A percentile compares a stretch with the other conserved stretches of the same genome.
phyloP scores from a whole-genome alignment of 2,113 vertebrate species.

The Carassius gibelio region DNA sequence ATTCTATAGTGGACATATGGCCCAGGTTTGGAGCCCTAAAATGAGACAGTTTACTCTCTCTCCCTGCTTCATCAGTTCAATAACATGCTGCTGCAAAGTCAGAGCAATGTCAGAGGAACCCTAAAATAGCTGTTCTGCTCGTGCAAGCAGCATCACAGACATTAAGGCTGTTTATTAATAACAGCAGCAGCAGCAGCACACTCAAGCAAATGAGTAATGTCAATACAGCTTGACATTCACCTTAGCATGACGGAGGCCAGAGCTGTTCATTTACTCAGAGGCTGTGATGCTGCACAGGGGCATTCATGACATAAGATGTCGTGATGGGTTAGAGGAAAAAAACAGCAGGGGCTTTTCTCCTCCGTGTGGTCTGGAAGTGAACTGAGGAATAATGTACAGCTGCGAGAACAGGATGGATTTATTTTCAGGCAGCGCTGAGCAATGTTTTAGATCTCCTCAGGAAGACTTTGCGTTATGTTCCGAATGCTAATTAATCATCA shows the following conservation, averaged over 20 bases:
- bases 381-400: neutral
- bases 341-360: neutral
- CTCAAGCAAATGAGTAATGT: constrained; percentile 2
- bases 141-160: neutral
- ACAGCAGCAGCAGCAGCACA: neutral
- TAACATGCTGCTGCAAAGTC: constrained; percentile 51
- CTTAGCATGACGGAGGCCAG: constrained; percentile 12
- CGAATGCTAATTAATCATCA: neutral
- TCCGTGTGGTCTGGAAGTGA: neutral
- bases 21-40: neutral
- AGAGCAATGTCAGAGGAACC: constrained; percentile 31
- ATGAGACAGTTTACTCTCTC: neutral
- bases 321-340: neutral
- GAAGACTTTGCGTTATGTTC: neutral
- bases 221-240: constrained; percentile 7
- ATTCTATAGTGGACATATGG: constrained; percentile 2
- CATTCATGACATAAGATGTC: neutral
- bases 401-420: neutral
- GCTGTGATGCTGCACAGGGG: neutral
- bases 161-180: constrained; percentile 30
- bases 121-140: constrained; percentile 18
- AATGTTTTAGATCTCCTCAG: neutral
- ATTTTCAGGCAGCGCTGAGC: neutral
- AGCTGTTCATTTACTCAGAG: neutral
- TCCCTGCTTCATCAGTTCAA: constrained; percentile 5